A percentile compares a stretch with the other conserved stretches of the same genome.
phyloP scores from a whole-genome alignment of 2,888 invertebrate genomes.

The Ectemnius cavifrons region DNA sequence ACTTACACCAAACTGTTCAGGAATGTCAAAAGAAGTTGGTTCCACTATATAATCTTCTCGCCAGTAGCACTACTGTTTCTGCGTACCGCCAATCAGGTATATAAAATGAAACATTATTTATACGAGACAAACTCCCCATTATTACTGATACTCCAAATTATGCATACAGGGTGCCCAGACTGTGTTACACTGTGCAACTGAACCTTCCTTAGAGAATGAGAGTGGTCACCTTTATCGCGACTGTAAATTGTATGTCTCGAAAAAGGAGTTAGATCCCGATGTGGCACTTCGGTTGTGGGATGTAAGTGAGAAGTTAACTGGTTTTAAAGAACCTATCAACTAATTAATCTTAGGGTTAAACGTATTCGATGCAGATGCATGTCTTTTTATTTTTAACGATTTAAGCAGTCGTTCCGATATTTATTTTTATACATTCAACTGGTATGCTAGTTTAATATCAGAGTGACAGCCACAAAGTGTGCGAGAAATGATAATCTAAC shows the following conservation, averaged over 20 bases:
- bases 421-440: conserved; percentile 48
- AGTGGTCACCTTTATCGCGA: conserved; percentile 88
- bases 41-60: conserved; percentile 85
- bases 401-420: conserved; percentile 39
- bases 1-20: conserved; percentile 88
- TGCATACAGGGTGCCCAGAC: conserved; percentile 87
- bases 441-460: conserved; percentile 20
- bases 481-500: conserved; percentile 31
- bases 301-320: conserved; percentile 81
- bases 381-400: conserved; percentile 31
- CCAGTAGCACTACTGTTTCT: conserved; percentile 86
- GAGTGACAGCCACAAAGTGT: conserved; percentile 24
- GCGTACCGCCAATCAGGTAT: conserved; percentile 86
- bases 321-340: conserved; percentile 52
- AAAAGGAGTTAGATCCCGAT: conserved; percentile 82
- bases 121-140: not conserved
- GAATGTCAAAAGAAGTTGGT: conserved; percentile 83
- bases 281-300: conserved; percentile 85
- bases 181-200: conserved; percentile 87
- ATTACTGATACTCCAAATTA: conserved; percentile 12
- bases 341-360: conserved; percentile 30
- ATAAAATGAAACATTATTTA: not conserved
- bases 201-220: conserved; percentile 80
- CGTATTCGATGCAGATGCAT: conserved; percentile 11
- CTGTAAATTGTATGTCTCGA: conserved; percentile 83